Base-by-base conservation (phyloP, 2,113 vertebrate species). In the Polypterus senegalus region DNA sequence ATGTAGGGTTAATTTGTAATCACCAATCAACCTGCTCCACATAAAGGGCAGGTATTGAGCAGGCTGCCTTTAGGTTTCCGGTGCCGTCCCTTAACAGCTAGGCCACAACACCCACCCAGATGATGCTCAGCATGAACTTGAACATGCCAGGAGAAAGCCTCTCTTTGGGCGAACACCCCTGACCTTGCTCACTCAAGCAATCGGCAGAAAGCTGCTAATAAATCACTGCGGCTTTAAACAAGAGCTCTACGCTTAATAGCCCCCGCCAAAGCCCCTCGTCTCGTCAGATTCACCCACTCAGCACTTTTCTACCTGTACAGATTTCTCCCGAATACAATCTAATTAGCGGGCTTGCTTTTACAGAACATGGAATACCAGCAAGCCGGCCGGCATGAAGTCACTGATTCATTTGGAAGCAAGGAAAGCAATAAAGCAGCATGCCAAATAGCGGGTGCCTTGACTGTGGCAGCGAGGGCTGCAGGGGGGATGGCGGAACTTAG, bases 321-420 rank as follows among this genome's bases (percentile, higher is more conserved):
- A 46, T 52, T 47, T 5, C 60, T 60, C 64, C 67, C 58, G 65
- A 71, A 72, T 69, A 69, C 66, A 72, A 71, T 60, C 66, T 63
- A 70, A 71, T 71, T 71, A 73, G 63, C 57, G 27, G 7, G 52
- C 53, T 61, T 62, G 46, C 67, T 59, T 57, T 51, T 62, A 59
- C 64, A 62, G 66, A 69, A 70, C 70, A 69, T 66, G 67, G 63
- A 27, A 27, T 27, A 27, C 27, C 27, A 27, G 47, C 64, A 63
- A 64, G 60, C 54, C 62, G 68, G 49, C 44, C 61, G 60, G 56
- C 27, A 27, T 27, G 27, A 58, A 71, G 65, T 60, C 65, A 62
- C 70, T 63, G 11, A 70, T 75, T 71, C 61, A 70, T 68, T 66
- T 75, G 71, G 7, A 46, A 60, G 64, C 46, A 44, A 27, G 2